Evolutionary conservation across 2,888 invertebrate species (phyloP), one percentile per base, ranked within the genome.

Genomic region (Acronicta aceris): DNA sequence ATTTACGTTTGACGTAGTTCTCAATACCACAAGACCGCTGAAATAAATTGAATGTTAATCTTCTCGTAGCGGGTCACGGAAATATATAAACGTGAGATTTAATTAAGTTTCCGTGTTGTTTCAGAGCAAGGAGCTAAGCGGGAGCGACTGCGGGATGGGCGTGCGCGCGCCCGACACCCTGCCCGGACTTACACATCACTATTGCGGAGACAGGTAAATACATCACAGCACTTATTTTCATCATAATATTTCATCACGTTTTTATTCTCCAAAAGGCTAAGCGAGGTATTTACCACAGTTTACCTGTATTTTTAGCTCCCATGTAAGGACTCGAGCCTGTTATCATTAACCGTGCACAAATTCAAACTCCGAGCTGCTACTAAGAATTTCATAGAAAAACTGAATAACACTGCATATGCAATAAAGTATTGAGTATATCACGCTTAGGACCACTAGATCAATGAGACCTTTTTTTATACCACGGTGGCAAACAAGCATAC

Each of bases 111-210:
- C 3, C 9, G 5, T 43, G 41, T 68, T 61, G 40, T 90, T 91
- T 6, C 90, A 95, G 95, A 91, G 93, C 81, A 91, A 89, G 85
- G 93, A 92, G 88, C 82, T 93, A 83, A 87, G 83, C 68, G 81
- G 90, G 73, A 78, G 82, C 59, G 84, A 85, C 30, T 84, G 86
- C 76, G 86, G 88, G 52, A 86, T 91, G 86, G 91, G 91, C 60
- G 82, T 88, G 68, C 90, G 94, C 51, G 93, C 96, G 52, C 97
- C 97, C 12, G 96, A 95, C 84, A 93, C 96, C 30, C 96, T 97
- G 76, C 96, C 97, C 15, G 97, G 97, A 48, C 94, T 97, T 58
- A 95, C 96, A 77, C 95, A 95, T 58, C 95, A 95, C 81, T 96
- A 96, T 86, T 85, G 89, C 59, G 81, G 85, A 50, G 91, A 92